phyloP scores from a whole-genome alignment of 2,797 vertebrate species.

The Hydrophis major region DNA sequence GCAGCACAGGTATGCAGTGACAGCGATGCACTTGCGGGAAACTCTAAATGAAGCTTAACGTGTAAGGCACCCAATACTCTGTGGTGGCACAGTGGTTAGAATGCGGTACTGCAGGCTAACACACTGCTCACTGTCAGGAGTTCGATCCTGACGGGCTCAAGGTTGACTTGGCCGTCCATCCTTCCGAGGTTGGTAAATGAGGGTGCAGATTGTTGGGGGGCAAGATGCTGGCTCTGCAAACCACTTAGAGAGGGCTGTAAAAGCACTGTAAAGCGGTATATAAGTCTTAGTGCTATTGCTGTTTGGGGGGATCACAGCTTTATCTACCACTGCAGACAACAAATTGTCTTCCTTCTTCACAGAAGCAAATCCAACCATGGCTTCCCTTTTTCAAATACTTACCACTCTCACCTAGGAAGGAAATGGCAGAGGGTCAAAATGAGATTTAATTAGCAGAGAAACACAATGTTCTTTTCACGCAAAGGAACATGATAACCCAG shows the following conservation, averaged over 20 bases:
- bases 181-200: background rate
- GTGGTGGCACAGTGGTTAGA: background rate
- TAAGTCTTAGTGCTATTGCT: background rate
- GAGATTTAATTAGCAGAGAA: background rate
- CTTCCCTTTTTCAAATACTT: slow-evolving; percentile 3
- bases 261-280: background rate
- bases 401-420: background rate
- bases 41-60: background rate
- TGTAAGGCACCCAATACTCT: background rate
- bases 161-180: background rate
- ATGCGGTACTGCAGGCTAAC: background rate
- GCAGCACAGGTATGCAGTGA: background rate
- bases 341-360: background rate
- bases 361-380: background rate
- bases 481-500: background rate
- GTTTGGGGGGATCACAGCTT: background rate
- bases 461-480: background rate
- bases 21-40: background rate
- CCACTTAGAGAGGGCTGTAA: background rate
- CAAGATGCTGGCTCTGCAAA: background rate
- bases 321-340: background rate
- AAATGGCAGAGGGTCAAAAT: background rate
- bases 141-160: background rate
- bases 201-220: background rate
- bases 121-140: background rate